A percentile compares a stretch with the other conserved stretches of the same genome.
Evolutionary conservation across 2,113 vertebrate genomes (phyloP).

Genomic region (Pseudolaguvia tuberculata): DNA sequence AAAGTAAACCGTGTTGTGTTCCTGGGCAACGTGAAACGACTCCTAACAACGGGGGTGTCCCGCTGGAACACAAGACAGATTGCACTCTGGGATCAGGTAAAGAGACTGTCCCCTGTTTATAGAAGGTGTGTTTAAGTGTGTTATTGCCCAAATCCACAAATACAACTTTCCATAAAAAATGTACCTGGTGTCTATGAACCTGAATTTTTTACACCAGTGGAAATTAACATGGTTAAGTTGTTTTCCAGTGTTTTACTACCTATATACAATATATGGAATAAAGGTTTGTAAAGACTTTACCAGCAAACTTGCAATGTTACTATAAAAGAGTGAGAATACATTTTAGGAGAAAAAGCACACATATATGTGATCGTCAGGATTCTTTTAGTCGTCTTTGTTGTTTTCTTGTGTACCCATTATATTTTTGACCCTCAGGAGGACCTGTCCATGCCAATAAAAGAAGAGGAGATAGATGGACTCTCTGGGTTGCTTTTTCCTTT

Average conservation of each 20-base stretch:
- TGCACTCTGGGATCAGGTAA: constrained; percentile 95
- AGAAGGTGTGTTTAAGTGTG: constrained; percentile 20
- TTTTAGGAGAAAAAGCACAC: no score
- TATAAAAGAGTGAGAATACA: no score
- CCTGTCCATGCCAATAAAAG: constrained; percentile 84
- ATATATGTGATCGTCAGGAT: no score
- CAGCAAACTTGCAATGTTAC: no score
- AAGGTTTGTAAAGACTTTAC: no score
- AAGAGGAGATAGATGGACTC: constrained; percentile 93
- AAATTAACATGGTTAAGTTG: constrained; percentile 21
- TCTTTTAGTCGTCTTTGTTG: background rate
- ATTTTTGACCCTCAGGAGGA: constrained; percentile 70
- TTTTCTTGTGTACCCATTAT: constrained; percentile 1
- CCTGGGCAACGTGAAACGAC: constrained; percentile 86
- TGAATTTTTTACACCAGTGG: constrained; percentile 11
- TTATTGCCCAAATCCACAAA: background rate
- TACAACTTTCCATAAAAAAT: constrained; percentile 22
- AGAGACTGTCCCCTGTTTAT: constrained; percentile 37
- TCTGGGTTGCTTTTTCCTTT: constrained; percentile 93
- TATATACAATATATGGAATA: no score
- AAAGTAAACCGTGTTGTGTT: constrained; percentile 90
- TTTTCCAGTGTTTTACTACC: no score
- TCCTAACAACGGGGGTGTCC: constrained; percentile 90
- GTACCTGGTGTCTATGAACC: constrained; percentile 26
- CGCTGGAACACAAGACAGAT: constrained; percentile 96